phyloP scores from a whole-genome alignment of 2,113 vertebrate species.

The Ptychochromis oligacanthus region DNA sequence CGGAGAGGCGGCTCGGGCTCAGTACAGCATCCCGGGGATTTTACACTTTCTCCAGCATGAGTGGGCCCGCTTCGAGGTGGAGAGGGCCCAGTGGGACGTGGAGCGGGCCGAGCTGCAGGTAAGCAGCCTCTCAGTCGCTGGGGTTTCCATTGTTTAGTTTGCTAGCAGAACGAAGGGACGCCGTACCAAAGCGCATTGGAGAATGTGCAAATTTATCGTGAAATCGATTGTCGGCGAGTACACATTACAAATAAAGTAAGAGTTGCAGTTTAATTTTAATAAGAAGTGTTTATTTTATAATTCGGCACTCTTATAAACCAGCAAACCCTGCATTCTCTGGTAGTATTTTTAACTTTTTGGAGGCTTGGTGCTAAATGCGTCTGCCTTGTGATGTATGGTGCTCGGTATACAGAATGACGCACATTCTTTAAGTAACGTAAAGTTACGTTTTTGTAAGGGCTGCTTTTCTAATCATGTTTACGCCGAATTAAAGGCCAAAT shows the following conservation, averaged over 20 bases:
- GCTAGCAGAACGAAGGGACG: neutral
- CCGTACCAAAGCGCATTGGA: neutral
- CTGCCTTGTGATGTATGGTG: neutral
- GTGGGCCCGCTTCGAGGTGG: constrained; percentile 96
- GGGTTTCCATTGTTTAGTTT: neutral
- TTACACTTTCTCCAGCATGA: constrained; percentile 96
- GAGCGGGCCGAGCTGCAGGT: constrained; percentile 96
- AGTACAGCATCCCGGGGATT: constrained; percentile 93
- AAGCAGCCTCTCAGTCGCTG: constrained; percentile 26
- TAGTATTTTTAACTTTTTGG: neutral
- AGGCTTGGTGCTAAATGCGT: neutral
- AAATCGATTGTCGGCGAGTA: no score
- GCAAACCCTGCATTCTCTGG: rapidly evolving
- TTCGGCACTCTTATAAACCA: neutral
- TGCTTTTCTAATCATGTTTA: neutral
- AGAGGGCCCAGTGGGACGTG: constrained; percentile 91
- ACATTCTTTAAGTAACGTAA: neutral
- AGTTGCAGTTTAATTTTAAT: rapidly evolving
- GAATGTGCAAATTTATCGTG: neutral
- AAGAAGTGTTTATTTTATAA: neutral
- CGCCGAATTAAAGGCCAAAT: neutral
- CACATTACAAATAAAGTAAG: neutral
- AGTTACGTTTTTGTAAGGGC: neutral
- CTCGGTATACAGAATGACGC: constrained; percentile 21
- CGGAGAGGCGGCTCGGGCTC: constrained; percentile 84